Evolutionary conservation across 2,797 vertebrate species (phyloP), one percentile per base, ranked within the genome.

Genomic region (Sarcophilus harrisii): DNA sequence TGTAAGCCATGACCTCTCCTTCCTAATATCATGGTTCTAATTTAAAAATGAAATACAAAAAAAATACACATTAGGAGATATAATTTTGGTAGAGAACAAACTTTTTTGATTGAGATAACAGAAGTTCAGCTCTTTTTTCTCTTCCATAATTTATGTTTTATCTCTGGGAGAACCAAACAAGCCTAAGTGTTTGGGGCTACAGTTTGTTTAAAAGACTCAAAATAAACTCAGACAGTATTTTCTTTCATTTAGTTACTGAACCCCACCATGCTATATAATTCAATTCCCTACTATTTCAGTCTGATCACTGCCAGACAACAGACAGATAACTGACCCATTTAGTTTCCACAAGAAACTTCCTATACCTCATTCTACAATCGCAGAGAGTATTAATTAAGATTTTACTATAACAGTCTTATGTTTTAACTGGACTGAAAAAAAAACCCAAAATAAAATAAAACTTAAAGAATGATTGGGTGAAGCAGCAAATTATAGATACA

Each of bases 41-140:
- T 55, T 55, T 55, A 11, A 55, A 55, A 55, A 55, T 55, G 10
- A 55, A 55, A 55, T 12, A 97, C 93, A 95, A 93, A 58, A 49
- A 93, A 96, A 95, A 96, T 94, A 96, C 91, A 95, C 91, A 52
- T 93, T 93, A 59, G 10, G 62, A 24, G 12, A 91, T 73, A 62
- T 91, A 95, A 97, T 60, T 97, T 95, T 32, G 96, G 96, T 96
- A 94, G 0, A 91, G 92, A 90, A 58, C 57, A 94, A 96, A 58
- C 38, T 94, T 60, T 97, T 94, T 96, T 16, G 0, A 90, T 96
- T 96, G 58, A 93, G n/a, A 92, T 91, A 96, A 95, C 55, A 16
- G 1, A 96, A 5, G 73, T 95, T 96, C 96, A 30, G 90, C 13
- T 54, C n/a, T 73, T 92, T 81, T 95, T 91, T 12, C 91, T 91